Conservation (phyloP, 2,888 invertebrate genomes). For the Dynastes maya region DNA sequence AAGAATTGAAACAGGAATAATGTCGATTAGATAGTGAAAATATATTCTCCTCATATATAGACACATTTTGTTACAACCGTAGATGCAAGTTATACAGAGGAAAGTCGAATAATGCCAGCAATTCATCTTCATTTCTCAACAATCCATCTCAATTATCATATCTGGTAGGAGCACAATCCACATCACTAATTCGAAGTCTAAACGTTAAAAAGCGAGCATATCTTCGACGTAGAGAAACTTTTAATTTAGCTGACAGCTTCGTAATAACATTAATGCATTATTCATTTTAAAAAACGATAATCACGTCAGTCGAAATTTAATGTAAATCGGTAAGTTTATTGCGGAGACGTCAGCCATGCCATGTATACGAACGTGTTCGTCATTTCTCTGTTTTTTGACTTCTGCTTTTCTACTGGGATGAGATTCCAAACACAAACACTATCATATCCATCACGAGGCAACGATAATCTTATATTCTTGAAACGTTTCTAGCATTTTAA, state of each 20-base stretch:
- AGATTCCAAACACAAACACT: neutral
- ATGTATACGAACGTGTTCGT: constrained; percentile 13
- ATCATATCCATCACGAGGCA: neutral
- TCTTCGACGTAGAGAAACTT: neutral
- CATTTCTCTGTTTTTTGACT: constrained; percentile 11
- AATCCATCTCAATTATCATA: constrained; percentile 11
- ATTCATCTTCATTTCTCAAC: constrained; percentile 6
- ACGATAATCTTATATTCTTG: constrained; percentile 31
- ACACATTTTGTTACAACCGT: neutral
- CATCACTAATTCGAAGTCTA: constrained; percentile 2
- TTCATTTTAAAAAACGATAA: constrained; percentile 24
- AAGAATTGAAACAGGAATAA: neutral
- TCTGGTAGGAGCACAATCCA: constrained; percentile 5
- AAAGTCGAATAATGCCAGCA: neutral
- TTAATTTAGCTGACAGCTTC: neutral
- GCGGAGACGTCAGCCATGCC: neutral
- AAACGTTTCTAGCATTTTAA: constrained; percentile 22
- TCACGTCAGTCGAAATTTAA: neutral
- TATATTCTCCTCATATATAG: neutral
- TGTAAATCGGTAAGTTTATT: neutral
- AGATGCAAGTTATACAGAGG: neutral
- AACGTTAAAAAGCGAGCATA: constrained; percentile 15
- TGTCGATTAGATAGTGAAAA: no score
- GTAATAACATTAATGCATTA: constrained; percentile 14
- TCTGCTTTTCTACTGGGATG: neutral